Conservation (phyloP, 2,113 vertebrate genomes). For the Mirounga angustirostris region DNA sequence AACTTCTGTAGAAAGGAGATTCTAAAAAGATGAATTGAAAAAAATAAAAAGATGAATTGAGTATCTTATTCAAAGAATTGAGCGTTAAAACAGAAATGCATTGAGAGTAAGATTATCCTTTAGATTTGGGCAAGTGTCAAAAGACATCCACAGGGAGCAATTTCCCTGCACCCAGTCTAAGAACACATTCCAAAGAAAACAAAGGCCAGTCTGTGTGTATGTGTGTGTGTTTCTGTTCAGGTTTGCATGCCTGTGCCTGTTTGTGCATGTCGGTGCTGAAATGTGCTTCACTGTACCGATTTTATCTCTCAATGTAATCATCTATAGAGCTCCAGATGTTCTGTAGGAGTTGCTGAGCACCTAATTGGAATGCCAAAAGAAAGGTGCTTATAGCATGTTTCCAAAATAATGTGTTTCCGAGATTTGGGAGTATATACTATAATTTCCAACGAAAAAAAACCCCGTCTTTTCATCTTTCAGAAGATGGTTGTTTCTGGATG, state of each 20-base stretch:
- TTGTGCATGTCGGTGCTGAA: neutral
- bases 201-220: neutral
- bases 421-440: neutral
- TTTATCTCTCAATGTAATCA: neutral
- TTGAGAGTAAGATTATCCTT: slow-evolving; percentile 47
- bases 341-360: neutral
- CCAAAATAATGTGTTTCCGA: slow-evolving; percentile 36
- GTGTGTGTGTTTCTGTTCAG: neutral
- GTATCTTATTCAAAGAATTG: slow-evolving; percentile 57
- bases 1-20: slow-evolving; percentile 32
- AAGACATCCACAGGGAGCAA: neutral
- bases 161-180: slow-evolving; percentile 33
- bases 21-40: neutral
- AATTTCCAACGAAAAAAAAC: slow-evolving; percentile 50
- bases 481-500: neutral
- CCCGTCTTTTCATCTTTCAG: neutral
- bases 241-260: neutral
- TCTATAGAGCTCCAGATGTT: neutral
- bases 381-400: neutral
- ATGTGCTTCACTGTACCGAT: neutral
- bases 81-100: slow-evolving; percentile 38
- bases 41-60: slow-evolving; percentile 2
- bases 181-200: slow-evolving; percentile 59
- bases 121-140: slow-evolving; percentile 16
- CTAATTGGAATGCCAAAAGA: neutral